Evolutionary conservation across 2,113 vertebrate genomes (phyloP), one percentile per base, ranked within the genome.

Genomic region (Rhinoptilus africanus): DNA sequence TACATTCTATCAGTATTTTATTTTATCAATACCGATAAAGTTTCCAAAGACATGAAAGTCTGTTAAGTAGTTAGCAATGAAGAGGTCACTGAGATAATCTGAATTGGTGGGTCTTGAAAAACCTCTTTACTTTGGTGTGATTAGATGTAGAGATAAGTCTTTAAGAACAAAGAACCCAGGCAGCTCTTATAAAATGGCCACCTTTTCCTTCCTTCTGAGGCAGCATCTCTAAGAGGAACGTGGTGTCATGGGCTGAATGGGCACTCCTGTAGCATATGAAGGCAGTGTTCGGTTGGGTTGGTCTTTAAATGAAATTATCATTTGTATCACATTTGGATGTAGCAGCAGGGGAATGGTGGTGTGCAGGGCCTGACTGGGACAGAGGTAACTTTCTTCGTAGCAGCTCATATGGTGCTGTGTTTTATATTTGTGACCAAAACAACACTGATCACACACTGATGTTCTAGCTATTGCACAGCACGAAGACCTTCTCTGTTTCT

Each of bases 351-450:
- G 13, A 50, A 50, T 11, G 54, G 23, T 60, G 8, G 5, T 35
- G 3, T 20, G 32, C 4, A 3, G 10, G 15, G 3, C 21, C 35
- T 59, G 21, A 5, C 8, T 83, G 8, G 12, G 37, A 34, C 66
- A 63, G 51, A 37, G 28, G 41, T 41, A 22, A 59, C 9, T 34
- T 74, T 51, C 50, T 43, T 66, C 50, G 14, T 8, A 32, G 48
- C 14, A 50, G 34, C 8, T 75, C 1, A 1, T 24, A 19, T 12
- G 9, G 14, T 47, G 19, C 30, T 3, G 1, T 19, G 9, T 32
- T 89, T 86, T 43, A 43, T 20, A 37, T 37, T 23, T 82, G 28
- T 23, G 30, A 30, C 15, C 18, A 85, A 47, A 77, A 24, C 12
- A 50, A 24, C 39, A 10, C 3, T 28, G 54, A 78, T 22, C 30